Base-by-base conservation (phyloP, 2,113 vertebrate genomes). In the Ameiurus melas region DNA sequence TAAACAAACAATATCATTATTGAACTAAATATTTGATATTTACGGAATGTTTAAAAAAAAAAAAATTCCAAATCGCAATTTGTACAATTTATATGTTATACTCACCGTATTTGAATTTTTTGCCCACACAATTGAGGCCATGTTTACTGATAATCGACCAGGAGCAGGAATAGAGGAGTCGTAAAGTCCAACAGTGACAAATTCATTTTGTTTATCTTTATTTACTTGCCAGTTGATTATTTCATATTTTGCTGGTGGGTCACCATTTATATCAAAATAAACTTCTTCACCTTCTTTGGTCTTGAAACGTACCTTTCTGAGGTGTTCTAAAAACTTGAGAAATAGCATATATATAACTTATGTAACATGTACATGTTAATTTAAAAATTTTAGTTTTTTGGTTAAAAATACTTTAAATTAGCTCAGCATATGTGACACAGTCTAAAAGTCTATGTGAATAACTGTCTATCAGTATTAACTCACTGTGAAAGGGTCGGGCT, bases 171-270 rank as follows among this genome's bases (percentile, higher is more conserved):
- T 81, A 60, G 94, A 93, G 7, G 92, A 87, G 90, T 95, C 95
- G 88, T 94, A 90, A 47, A 94, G 84, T 53, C 95, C 95, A 66
- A 95, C 93, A 22, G 53, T 57, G n/a, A 81, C 92, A 94, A 95
- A 95, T 36, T 93, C 90, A 58, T 92, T 88, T 16, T 78, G 20
- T 2, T 90, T 68, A 0, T 90, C 86, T 86, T 90, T 39, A 75
- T 36, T 91, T 71, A 92, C 92, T 85, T 95, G 94, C 94, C 95
- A 95, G 88, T 94, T 95, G 68, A 95, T 93, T 36, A 95, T 92
- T 71, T 95, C 94, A 93, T 95, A 95, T 82, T 93, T 94, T 86
- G 93, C 95, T 62, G 92, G 77, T 58, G 94, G 93, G 73, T 95
- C 94, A 88, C 94, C 94, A 19, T 94, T 90, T 25, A 92, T 90